These are phyloP conservation scores for Pollenia labialis DNA, from an alignment of 2,888 invertebrate species.

Conservation along the genomic window DNA sequence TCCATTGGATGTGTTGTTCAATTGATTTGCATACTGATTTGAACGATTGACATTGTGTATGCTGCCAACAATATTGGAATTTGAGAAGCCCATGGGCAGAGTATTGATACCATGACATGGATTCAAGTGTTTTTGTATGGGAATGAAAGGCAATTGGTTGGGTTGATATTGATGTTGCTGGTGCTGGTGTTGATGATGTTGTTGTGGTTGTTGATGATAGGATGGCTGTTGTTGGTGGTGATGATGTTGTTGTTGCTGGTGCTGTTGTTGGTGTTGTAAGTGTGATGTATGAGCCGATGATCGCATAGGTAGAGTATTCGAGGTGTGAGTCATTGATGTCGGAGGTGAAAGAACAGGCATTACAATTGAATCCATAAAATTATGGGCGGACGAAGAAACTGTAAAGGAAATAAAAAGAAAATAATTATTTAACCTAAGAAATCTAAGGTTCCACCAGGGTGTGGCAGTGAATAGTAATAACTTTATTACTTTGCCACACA, in stretches of 20 bases:
- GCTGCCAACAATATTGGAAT: conserved; percentile 60
- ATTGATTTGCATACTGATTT: conserved; percentile 70
- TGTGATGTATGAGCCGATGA: conserved; percentile 65
- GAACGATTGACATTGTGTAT: conserved; percentile 67
- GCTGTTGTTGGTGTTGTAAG: conserved; percentile 48
- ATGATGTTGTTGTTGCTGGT: conserved; percentile 54
- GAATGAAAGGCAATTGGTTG: conserved; percentile 77
- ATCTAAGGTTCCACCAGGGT: too few species aligned
- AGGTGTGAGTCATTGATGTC: conserved; percentile 63
- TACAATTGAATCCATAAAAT: conserved; percentile 68
- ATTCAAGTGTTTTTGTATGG: conserved; percentile 80
- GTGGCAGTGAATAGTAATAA: too few species aligned
- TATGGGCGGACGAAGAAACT: conserved; percentile 61
- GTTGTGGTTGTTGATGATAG: conserved; percentile 48
- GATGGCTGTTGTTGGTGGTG: conserved; percentile 41
- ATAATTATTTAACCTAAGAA: background rate
- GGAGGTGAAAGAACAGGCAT: conserved; percentile 67
- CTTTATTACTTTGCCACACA: too few species aligned
- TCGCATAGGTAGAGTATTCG: conserved; percentile 75
- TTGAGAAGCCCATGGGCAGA: conserved; percentile 78
- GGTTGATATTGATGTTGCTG: conserved; percentile 60
- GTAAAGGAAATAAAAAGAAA: background rate
- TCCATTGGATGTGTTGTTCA: conserved; percentile 53
- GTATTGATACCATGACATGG: conserved; percentile 81
- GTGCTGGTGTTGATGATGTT: conserved; percentile 72